Base-by-base conservation (phyloP, 2,113 vertebrate species). In the Malurus alboscapulatus region DNA sequence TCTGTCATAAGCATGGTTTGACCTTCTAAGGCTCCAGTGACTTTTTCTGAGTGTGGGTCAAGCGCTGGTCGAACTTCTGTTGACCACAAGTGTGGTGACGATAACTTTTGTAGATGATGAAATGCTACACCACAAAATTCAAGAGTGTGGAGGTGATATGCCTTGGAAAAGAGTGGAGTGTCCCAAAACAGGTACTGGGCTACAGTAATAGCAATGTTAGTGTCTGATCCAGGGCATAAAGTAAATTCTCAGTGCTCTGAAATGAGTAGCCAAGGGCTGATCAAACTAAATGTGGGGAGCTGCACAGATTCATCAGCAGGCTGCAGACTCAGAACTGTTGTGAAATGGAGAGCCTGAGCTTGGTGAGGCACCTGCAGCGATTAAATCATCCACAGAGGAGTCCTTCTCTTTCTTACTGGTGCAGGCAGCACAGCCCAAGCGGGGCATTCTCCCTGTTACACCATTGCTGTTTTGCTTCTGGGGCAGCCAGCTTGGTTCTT, bases 171-270 rank as follows among this genome's bases (percentile, higher is more conserved):
- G 34, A 34, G 34, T 45, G 48, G 55, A 65, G 36, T 72, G 77
- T 55, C 40, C 22, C 13, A 27, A 19, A 66, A 26, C 7, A 61
- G 2, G 14, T 26, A 13, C 9, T 22, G 0, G 0, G 12, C 24
- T 77, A 62, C 19, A 62, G 42, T 22, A 84, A 17, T 57, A 75
- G 25, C 66, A 42, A 2, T 38, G 32, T 17, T 59, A 2, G 53
- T 34, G 15, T 53, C 55, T 74, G 53, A 47, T 29, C 15, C 32
- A 40, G 14, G 11, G 15, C 47, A 40, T 69, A 53, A 68, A 40
- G 8, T 32, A 68, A 72, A 4, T 77, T 68, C 34, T 68, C 27
- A 30, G 4, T 38, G 22, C 58, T 84, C 30, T 77, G 42, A 48
- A 44, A 62, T n/a, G 16, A 45, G 30, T n/a, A 69, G 42, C 12